These are phyloP conservation scores for Phylloscopus trochiloides DNA, from an alignment of 2,113 vertebrate species.

Conservation along the genomic window DNA sequence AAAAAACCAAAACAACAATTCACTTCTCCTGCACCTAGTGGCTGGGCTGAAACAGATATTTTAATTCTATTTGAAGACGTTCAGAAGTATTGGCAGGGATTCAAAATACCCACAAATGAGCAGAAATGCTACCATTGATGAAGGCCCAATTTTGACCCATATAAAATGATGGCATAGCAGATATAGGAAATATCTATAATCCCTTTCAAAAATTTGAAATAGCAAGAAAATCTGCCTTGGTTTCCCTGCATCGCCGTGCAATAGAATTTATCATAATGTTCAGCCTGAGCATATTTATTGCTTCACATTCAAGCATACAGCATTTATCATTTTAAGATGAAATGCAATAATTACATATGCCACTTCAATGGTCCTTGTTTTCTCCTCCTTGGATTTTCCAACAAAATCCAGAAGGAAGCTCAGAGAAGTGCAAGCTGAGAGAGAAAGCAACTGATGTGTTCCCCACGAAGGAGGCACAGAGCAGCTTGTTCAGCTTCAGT, in stretches of 20 bases:
- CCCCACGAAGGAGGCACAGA: not conserved
- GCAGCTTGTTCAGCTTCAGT: not conserved
- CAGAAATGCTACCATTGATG: not conserved
- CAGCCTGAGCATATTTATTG: not conserved
- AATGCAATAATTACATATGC: not conserved
- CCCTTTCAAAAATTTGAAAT: not conserved
- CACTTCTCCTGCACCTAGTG: not conserved
- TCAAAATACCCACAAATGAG: not conserved
- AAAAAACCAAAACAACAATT: not conserved
- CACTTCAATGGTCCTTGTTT: not conserved
- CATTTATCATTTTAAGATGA: not conserved
- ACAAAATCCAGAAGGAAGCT: not conserved
- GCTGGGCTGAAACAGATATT: not conserved
- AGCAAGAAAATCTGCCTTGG: not conserved
- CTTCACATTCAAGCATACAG: not conserved
- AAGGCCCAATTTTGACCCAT: not conserved
- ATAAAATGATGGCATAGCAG: not conserved
- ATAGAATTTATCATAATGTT: not conserved
- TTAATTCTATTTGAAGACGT: not conserved
- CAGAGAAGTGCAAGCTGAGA: not conserved
- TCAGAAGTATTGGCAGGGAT: not conserved
- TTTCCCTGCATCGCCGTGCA: not conserved
- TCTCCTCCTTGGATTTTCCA: not conserved
- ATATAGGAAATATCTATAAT: not conserved
- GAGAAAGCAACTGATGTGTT: not conserved